These are phyloP conservation scores for Muscina levida DNA, from an alignment of 2,888 invertebrate species.

Conservation along the genomic window DNA sequence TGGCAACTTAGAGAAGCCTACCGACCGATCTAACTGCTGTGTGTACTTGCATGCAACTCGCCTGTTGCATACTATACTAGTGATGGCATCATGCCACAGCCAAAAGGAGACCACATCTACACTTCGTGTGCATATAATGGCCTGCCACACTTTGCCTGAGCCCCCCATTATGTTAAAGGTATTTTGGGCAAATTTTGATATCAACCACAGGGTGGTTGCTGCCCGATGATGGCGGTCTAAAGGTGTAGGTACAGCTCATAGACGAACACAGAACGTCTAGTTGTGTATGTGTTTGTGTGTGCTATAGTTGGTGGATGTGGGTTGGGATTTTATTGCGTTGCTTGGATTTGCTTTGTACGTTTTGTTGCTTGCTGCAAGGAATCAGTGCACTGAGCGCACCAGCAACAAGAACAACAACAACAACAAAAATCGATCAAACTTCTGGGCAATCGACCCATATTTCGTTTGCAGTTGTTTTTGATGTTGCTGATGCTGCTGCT, in stretches of 20 bases:
- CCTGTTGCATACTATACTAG: slow-evolving; percentile 9
- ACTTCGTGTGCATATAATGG: not conserved
- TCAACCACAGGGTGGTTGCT: slow-evolving; percentile 19
- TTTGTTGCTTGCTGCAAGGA: slow-evolving; percentile 69
- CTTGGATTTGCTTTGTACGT: slow-evolving; percentile 23
- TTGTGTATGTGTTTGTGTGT: not conserved
- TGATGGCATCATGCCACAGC: slow-evolving; percentile 33
- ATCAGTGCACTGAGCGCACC: slow-evolving; percentile 27
- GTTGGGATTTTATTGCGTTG: slow-evolving; percentile 30
- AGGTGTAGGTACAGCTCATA: not conserved
- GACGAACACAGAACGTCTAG: not conserved
- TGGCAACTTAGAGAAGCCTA: slow-evolving; percentile 71
- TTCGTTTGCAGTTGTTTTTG: slow-evolving; percentile 60
- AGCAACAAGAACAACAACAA: slow-evolving; percentile 33
- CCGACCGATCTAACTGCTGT: not conserved
- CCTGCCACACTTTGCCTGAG: slow-evolving; percentile 17
- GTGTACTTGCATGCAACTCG: slow-evolving; percentile 48
- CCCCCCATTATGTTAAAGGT: slow-evolving; percentile 9
- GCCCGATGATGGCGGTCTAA: not conserved
- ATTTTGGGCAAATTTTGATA: not conserved
- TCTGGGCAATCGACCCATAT: slow-evolving; percentile 78
- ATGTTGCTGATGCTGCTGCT: slow-evolving; percentile 59
- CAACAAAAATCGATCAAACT: slow-evolving; percentile 76
- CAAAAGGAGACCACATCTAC: not conserved
- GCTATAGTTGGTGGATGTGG: slow-evolving; percentile 9